Evolutionary conservation across 37 sponge, comb jelly and placozoan genomes (phyloP), one percentile per base, ranked within the genome.

Genomic region (Geodia barretti): DNA sequence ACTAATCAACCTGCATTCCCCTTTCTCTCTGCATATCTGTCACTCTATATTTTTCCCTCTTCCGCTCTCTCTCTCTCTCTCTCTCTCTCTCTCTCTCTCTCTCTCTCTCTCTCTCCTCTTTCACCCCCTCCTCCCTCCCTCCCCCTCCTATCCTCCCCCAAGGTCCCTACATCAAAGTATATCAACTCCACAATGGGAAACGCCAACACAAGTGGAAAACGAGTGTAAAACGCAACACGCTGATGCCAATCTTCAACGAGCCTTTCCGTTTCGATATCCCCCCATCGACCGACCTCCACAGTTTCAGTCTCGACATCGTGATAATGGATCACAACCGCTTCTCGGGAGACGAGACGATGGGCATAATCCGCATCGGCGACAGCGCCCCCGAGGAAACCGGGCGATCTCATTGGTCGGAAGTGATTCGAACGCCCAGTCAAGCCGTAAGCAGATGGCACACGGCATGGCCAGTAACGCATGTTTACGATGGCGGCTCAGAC

Each of bases 141-240:
- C 42, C 92, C 92, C 84, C 92, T 89, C 89, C 9, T 89, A 89
- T 1, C 88, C 92, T 60, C 91, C 76, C 35, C 24, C 33, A 60
- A 89, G 90, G 79, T 70, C 85, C 90, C 0, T 89, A 89, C 41
- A 85, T 83, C 31, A 85, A 79, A 40, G 59, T 89, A 23, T 86
- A 72, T 23, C 32, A 86, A n/a, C 25, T 86, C 24, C 42, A 74
- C 70, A 58, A 79, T 14, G 85, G 80, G 1, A 35, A 4, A 28
- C 35, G 85, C 14, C 33, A 74, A 37, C 29, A 39, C 24, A 89
- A 89, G 63, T 80, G 81, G 81, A 86, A 68, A 38, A 54, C 80
- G 26, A 38, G 69, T 8, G 43, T 87, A 3, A 85, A 84, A 71
- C 87, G 79, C 31, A 79, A 72, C 37, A 70, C 80, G 17, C 68